These are phyloP conservation scores for Brassicogethes aeneus DNA, from an alignment of 2,888 invertebrate species.

Conservation along the genomic window DNA sequence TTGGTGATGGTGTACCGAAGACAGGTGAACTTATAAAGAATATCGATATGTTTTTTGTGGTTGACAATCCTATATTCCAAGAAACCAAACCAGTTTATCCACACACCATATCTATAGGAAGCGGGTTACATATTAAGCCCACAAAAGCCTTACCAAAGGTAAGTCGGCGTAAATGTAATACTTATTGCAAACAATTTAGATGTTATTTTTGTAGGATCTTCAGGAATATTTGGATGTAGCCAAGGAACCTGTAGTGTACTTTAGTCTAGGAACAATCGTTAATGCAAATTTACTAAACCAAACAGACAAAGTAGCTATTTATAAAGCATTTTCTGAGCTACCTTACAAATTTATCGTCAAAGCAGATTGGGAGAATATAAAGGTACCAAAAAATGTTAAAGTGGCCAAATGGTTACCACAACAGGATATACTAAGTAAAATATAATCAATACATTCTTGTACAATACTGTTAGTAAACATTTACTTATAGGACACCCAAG, in stretches of 20 bases:
- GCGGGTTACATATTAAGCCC: not conserved
- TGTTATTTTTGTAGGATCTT: constrained; percentile 27
- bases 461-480: no score
- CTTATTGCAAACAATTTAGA: not conserved
- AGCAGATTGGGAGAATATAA: constrained; percentile 34
- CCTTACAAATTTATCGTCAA: constrained; percentile 41
- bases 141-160: not conserved
- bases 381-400: constrained; percentile 34
- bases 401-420: constrained; percentile 39
- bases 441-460: not conserved
- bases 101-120: not conserved
- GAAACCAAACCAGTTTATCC: not conserved
- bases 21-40: not conserved
- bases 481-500: constrained; percentile 25
- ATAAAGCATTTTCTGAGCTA: constrained; percentile 34
- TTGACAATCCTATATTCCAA: not conserved
- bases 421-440: constrained; percentile 29
- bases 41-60: not conserved
- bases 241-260: constrained; percentile 35
- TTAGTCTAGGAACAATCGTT: constrained; percentile 40
- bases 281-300: constrained; percentile 30
- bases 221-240: constrained; percentile 33
- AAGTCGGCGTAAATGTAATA: no score
- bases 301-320: constrained; percentile 26
- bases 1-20: not conserved